Base-by-base conservation (phyloP, 2,797 vertebrate genomes). In the Dipus sagitta region DNA sequence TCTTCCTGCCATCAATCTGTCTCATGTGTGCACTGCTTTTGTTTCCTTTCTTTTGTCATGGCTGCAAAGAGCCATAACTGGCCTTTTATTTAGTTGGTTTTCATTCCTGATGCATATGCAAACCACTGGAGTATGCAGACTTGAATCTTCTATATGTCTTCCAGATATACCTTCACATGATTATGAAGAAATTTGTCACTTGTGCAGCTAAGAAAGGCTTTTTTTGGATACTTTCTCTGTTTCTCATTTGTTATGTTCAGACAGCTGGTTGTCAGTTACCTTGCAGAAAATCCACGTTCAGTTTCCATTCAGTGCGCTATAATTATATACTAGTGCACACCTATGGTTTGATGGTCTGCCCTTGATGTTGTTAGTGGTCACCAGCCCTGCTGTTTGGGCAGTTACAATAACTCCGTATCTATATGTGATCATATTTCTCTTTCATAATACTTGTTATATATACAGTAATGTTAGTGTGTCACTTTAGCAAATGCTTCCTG, bases 41-140 rank as follows among this genome's bases (percentile, higher is more conserved):
- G 75, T 77, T 86, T 87, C 86, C 71, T 82, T 80, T 58, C 64
- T 65, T 81, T 80, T 92, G 70, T 80, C 85, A 52, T 2, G 17
- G 78, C 84, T 0, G 12, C 64, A 32, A 38, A 34, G 93, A 92
- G 89, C 81, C 52, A 26, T 4, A 14, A 64, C 85, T 68, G 81
- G 72, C 32, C 81, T 96, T 91, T 88, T 90, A 78, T 88, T 93
- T 71, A 21, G 75, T 92, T 67, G 78, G 15, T 88, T 96, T 92
- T 93, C 85, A 94, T 90, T 96, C 89, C 24, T 32, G 92, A 62
- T 81, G 71, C 86, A 28, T 76, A 47, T 70, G 30, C 90, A 93
- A 86, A 80, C 84, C 52, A 38, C 80, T 70, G 20, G 77, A 32
- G 68, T 83, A 6, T 89, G 89, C 42, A 58, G 38, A 71, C 90